Evolutionary conservation across 2,113 vertebrate genomes (phyloP), one percentile per base, ranked within the genome.

Genomic region (Nothobranchius furzeri): DNA sequence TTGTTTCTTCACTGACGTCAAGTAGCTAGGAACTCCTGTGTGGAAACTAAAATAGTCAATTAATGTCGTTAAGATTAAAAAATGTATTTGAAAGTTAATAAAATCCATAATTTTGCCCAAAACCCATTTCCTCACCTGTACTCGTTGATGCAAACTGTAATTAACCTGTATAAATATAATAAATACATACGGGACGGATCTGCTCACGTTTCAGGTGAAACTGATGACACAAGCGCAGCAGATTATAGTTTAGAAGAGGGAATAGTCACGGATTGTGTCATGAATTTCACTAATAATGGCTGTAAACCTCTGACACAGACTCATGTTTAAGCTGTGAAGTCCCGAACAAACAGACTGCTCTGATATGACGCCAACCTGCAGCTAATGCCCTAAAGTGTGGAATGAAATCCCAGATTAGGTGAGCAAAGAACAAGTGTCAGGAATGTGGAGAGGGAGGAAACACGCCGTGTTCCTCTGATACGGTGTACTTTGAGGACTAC

Each of bases 361-460:
- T 17, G 36, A 9, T 48, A 37, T 54, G 68, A 30, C 30, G 4
- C 30, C 30, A 30, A 30, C 30, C 30, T 30, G 56, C 20, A 51
- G 25, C 25, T 54, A 42, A 47, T 30, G 10, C 15, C 25, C 2
- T 60, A 15, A 50, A 50, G 46, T 53, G 40, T 81, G 47, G 46
- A 70, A 45, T 66, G 46, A 37, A 48, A 64, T 24, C 15, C 43
- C 43, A 70, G 25, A 54, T 61, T 59, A 45, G 25, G 49, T 48
- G n/a, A 56, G 51, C 53, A 73, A 69, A 75, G 62, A 68, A 84
- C 80, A 75, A 73, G 75, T 81, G 77, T 79, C 43, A 76, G 80
- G 89, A 92, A 89, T 88, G 85, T 81, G 73, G 48, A 67, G 6
- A 35, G 68, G 78, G 77, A 78, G 70, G 68, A 73, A 45, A 60